Percentiles rank a stretch among this genome's conserved stretches.
Conservation (phyloP, 2,888 invertebrate species). For the Dynastes maya region DNA sequence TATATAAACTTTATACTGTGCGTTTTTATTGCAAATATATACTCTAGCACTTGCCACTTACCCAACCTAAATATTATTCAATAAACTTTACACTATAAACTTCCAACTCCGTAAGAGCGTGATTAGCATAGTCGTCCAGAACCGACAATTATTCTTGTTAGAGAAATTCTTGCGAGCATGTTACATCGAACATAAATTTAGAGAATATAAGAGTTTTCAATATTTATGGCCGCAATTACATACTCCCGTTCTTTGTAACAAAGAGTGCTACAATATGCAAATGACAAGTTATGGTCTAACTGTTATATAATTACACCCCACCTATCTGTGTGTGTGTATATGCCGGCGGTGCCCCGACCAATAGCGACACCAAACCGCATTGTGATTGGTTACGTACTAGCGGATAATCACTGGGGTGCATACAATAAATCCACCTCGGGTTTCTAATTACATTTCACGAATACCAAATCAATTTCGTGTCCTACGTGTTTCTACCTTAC, state of each 20-base stretch:
- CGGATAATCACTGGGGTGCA: conserved; percentile 54
- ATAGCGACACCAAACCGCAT: conserved; percentile 54
- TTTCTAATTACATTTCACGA: conserved; percentile 39
- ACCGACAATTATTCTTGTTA: conserved; percentile 30
- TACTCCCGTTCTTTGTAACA: conserved; percentile 45
- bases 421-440: conserved; percentile 47
- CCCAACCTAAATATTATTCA: conserved; percentile 12
- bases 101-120: neutral
- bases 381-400: conserved; percentile 53
- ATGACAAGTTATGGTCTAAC: conserved; percentile 59
- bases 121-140: conserved; percentile 15
- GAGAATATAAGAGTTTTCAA: conserved; percentile 56
- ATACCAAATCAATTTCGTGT: conserved; percentile 42
- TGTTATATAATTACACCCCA: conserved; percentile 58
- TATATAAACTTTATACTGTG: too few species aligned
- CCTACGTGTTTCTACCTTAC: conserved; percentile 24
- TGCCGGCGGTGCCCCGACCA: conserved; percentile 54
- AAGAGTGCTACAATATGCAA: conserved; percentile 57
- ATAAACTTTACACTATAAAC: neutral
- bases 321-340: conserved; percentile 49
- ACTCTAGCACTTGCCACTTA: neutral
- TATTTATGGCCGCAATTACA: conserved; percentile 59
- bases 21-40: too few species aligned
- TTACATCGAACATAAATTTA: conserved; percentile 47
- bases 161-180: conserved; percentile 27